A percentile compares a stretch with the other conserved stretches of the same genome.
phyloP scores from a whole-genome alignment of 2,113 vertebrate genomes.

The Myrmecobius fasciatus region DNA sequence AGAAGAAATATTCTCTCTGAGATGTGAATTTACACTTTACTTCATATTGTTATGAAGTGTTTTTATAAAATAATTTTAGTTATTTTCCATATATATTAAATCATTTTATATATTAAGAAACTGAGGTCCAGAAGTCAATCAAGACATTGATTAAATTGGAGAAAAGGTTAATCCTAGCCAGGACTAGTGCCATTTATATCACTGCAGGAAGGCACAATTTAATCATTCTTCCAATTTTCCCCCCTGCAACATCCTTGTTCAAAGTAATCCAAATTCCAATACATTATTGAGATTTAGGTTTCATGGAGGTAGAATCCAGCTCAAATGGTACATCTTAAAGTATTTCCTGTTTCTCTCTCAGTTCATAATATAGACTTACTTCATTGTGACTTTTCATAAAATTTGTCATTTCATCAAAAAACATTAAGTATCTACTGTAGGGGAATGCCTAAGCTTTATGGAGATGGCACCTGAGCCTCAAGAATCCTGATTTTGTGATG shows the following conservation, averaged over 20 bases:
- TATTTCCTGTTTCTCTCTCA: conserved; percentile 25
- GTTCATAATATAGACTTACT: too few species aligned
- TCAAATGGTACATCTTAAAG: not conserved
- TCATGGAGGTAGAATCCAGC: not conserved
- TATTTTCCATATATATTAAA: not conserved
- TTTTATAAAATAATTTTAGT: conserved; percentile 40
- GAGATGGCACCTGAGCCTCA: too few species aligned
- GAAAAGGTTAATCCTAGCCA: conserved; percentile 9
- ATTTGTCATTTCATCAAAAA: too few species aligned
- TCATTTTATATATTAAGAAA: conserved; percentile 55
- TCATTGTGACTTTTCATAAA: too few species aligned
- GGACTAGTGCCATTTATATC: conserved; percentile 20
- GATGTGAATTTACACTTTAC: conserved; percentile 40
- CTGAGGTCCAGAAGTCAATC: not conserved
- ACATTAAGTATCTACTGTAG: too few species aligned
- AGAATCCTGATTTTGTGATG: not conserved
- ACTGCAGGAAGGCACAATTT: conserved; percentile 12
- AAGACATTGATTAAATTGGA: conserved; percentile 13
- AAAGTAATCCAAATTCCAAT: not conserved
- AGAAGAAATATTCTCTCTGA: conserved; percentile 31
- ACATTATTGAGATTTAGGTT: conserved; percentile 14
- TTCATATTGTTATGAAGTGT: not conserved
- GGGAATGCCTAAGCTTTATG: too few species aligned
- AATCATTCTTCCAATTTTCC: not conserved
- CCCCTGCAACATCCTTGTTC: conserved; percentile 1